Evolutionary conservation across 2,113 vertebrate species (phyloP).

Genomic region (Brachirus orientalis): DNA sequence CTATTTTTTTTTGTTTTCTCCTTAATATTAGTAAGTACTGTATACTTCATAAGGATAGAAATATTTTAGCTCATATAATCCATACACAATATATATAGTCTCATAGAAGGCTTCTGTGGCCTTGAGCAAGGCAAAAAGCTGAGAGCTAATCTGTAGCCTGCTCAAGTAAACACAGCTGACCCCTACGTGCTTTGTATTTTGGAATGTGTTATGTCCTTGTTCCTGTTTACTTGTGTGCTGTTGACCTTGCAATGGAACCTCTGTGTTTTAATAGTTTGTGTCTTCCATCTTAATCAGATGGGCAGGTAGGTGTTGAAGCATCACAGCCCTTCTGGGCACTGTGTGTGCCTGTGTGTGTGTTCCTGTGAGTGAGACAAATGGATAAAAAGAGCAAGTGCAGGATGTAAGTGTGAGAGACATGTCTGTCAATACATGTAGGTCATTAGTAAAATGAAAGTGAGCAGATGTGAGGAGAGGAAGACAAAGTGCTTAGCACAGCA

Average conservation of each 20-base stretch:
- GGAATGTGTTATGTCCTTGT: slow-evolving; percentile 19
- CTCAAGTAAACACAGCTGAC: neutral
- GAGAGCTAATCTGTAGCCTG: neutral
- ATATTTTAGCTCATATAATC: too few relatives aligned
- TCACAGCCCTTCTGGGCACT: slow-evolving; percentile 48
- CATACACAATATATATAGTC: too few relatives aligned
- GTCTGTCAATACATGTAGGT: slow-evolving; percentile 63
- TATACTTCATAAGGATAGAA: too few relatives aligned
- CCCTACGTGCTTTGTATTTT: neutral
- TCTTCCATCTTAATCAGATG: slow-evolving; percentile 67
- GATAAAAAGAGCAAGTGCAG: slow-evolving; percentile 28
- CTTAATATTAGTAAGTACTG: too few relatives aligned
- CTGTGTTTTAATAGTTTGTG: slow-evolving; percentile 56
- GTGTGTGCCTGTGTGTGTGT: slow-evolving; percentile 18
- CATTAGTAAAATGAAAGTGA: slow-evolving; percentile 65
- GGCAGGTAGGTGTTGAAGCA: slow-evolving; percentile 49
- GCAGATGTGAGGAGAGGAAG: slow-evolving; percentile 48
- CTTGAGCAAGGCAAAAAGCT: neutral
- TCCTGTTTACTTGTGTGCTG: slow-evolving; percentile 32
- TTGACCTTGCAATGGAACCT: slow-evolving; percentile 66
- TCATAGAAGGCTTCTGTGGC: neutral
- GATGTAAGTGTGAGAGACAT: slow-evolving; percentile 33
- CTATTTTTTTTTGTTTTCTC: too few relatives aligned
- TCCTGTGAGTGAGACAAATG: neutral
- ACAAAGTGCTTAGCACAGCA: slow-evolving; percentile 60